Conservation (phyloP, 1,140 invertebrate genomes). For the Cepaea nemoralis region DNA sequence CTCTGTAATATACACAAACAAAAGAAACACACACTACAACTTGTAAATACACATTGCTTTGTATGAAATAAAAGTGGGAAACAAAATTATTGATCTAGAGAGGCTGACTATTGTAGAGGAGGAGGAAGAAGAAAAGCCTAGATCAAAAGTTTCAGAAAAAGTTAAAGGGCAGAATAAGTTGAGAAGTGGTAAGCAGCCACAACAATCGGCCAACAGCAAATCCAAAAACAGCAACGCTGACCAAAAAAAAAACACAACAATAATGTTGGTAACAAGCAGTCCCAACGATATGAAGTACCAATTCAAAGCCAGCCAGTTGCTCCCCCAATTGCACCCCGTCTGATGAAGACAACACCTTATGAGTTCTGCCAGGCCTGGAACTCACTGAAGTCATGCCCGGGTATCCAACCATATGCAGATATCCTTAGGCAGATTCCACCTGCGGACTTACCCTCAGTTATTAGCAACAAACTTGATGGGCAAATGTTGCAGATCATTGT, state of each 20-base stretch:
- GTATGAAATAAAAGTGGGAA: too few relatives aligned
- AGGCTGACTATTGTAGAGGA: too few relatives aligned
- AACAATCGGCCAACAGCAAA: conserved; percentile 13
- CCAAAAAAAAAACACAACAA: too few relatives aligned
- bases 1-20: too few relatives aligned
- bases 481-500: too few relatives aligned
- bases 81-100: too few relatives aligned
- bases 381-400: conserved; percentile 59
- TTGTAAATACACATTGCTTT: too few relatives aligned
- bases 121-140: too few relatives aligned
- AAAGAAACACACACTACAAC: too few relatives aligned
- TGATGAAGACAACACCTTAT: conserved; percentile 67
- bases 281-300: neutral
- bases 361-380: conserved; percentile 70
- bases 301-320: conserved; percentile 43
- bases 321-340: conserved; percentile 50
- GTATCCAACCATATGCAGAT: conserved; percentile 61
- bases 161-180: conserved; percentile 16
- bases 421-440: conserved; percentile 66
- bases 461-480: too few relatives aligned
- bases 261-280: conserved; percentile 13
- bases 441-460: conserved; percentile 63
- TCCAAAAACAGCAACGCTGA: too few relatives aligned
- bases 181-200: neutral
- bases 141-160: too few relatives aligned